Conservation (phyloP, 2,888 invertebrate species). For the Pomacea canaliculata region DNA sequence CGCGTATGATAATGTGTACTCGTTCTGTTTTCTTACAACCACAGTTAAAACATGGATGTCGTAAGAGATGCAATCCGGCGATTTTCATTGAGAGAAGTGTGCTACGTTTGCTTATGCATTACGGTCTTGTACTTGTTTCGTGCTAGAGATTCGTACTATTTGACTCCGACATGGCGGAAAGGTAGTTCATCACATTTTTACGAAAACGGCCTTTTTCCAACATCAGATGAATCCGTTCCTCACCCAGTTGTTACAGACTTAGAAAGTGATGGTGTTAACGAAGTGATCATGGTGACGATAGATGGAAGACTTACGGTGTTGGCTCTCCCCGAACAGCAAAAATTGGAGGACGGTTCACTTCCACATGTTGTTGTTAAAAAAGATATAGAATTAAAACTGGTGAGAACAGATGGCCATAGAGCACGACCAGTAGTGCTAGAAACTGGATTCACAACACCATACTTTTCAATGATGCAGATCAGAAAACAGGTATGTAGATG, state of each 20-base stretch:
- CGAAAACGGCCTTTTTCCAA: constrained; percentile 52
- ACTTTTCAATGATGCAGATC: constrained; percentile 57
- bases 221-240: constrained; percentile 51
- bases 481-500: constrained; percentile 55
- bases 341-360: constrained; percentile 48
- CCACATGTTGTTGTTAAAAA: constrained; percentile 62
- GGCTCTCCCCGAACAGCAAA: constrained; percentile 45
- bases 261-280: constrained; percentile 65
- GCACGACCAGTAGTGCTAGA: constrained; percentile 57
- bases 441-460: constrained; percentile 58
- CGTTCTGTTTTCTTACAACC: no score
- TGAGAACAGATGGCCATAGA: constrained; percentile 23
- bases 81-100: constrained; percentile 11
- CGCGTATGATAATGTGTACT: not conserved
- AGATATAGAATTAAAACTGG: constrained; percentile 39
- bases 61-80: not conserved
- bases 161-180: constrained; percentile 64
- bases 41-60: not conserved
- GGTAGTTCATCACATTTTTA: constrained; percentile 53
- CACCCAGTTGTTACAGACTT: constrained; percentile 62
- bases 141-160: constrained; percentile 55
- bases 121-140: constrained; percentile 53
- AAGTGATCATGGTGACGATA: constrained; percentile 60
- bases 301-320: constrained; percentile 58
- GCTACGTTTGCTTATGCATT: constrained; percentile 17